These are phyloP conservation scores for Tinamus major DNA, from an alignment of 2,797 vertebrate genomes.

Conservation along the genomic window DNA sequence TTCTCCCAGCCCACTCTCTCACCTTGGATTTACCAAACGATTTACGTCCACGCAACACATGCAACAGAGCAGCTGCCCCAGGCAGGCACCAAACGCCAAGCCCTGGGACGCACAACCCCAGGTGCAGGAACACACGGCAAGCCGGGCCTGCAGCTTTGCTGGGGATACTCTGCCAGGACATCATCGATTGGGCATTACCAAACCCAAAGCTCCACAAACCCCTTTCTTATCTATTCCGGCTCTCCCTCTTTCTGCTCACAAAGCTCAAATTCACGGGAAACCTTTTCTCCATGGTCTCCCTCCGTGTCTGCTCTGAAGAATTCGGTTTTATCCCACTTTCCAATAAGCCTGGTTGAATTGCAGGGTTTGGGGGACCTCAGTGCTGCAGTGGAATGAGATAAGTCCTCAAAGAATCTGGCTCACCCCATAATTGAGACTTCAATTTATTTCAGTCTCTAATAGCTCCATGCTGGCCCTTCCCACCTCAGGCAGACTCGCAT, in stretches of 20 bases:
- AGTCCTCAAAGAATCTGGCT: neutral
- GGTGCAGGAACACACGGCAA: neutral
- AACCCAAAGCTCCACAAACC: neutral
- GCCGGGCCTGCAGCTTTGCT: neutral
- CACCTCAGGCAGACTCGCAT: neutral
- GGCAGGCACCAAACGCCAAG: too few species aligned
- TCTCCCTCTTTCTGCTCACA: neutral
- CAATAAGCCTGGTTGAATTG: neutral
- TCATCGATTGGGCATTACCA: neutral
- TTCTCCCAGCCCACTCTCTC: neutral
- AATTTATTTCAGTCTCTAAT: neutral
- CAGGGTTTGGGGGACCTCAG: neutral
- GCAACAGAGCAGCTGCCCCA: neutral
- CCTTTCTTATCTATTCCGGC: neutral
- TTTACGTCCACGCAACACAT: neutral
- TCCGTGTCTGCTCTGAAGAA: neutral
- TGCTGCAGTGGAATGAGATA: neutral
- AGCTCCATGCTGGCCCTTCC: neutral
- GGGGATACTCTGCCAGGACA: neutral
- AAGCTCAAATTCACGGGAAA: neutral
- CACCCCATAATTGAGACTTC: neutral
- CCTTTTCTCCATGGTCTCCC: neutral
- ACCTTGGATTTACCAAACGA: neutral
- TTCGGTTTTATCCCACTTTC: neutral
- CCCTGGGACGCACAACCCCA: too few species aligned